A percentile compares a stretch with the other conserved stretches of the same genome.
These are phyloP conservation scores for Drosophila sp. DNA, from an alignment of 1,140 invertebrate genomes.

Conservation along the genomic window DNA sequence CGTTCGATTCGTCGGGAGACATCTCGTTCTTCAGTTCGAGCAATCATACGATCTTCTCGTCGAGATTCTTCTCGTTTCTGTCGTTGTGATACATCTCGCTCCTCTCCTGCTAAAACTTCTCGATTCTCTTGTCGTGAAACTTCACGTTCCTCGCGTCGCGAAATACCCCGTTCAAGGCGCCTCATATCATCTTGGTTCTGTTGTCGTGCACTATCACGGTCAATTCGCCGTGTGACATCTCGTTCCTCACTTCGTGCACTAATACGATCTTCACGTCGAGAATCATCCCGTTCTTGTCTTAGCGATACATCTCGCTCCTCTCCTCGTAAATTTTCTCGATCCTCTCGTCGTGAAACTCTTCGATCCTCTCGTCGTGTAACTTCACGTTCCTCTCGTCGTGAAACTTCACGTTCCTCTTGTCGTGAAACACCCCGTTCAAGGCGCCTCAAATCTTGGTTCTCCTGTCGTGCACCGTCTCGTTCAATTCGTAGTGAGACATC, in stretches of 20 bases:
- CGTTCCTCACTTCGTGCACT: neutral
- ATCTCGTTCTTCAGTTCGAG: neutral
- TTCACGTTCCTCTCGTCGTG: neutral
- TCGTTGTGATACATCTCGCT: neutral
- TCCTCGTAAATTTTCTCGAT: neutral
- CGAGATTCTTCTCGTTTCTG: neutral
- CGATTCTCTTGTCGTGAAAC: neutral
- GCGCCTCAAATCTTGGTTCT: neutral
- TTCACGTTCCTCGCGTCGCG: neutral
- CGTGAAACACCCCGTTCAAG: neutral
- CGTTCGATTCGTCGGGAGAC: neutral
- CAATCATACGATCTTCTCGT: neutral
- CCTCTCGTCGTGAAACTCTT: neutral
- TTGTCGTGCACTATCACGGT: neutral
- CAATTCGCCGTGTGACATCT: neutral
- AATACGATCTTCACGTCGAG: constrained; percentile 13
- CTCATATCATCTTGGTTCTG: neutral
- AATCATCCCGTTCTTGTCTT: neutral
- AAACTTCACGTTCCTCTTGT: neutral
- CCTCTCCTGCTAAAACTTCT: neutral
- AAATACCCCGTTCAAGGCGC: neutral
- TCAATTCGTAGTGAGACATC: neutral
- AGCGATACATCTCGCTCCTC: neutral
- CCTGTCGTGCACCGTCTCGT: neutral
- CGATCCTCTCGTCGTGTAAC: neutral